phyloP scores from a whole-genome alignment of 2,888 invertebrate species.

The Platycheirus albimanus region DNA sequence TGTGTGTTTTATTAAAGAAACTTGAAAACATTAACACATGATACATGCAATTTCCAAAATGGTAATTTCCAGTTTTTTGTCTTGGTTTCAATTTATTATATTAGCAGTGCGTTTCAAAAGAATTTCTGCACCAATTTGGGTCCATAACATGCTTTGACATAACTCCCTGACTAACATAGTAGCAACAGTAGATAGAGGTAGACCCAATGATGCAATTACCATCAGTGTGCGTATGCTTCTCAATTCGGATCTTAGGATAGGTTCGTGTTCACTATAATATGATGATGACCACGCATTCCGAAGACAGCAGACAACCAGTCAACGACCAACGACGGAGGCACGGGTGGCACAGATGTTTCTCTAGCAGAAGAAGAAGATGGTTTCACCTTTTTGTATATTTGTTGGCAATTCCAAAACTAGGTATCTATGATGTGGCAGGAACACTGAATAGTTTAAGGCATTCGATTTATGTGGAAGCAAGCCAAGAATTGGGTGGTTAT shows the following conservation, averaged over 20 bases:
- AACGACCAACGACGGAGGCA: too few species aligned
- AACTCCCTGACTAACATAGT: slow-evolving; percentile 63
- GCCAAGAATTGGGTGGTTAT: slow-evolving; percentile 21
- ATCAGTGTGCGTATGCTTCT: slow-evolving; percentile 22
- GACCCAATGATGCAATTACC: slow-evolving; percentile 49
- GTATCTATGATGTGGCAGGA: slow-evolving; percentile 17
- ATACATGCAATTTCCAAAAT: slow-evolving; percentile 50
- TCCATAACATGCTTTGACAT: slow-evolving; percentile 60
- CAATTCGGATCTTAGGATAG: slow-evolving; percentile 38
- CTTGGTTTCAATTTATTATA: slow-evolving; percentile 22
- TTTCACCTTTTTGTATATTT: slow-evolving; percentile 44
- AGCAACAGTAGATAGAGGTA: slow-evolving; percentile 11
- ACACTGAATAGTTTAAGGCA: slow-evolving; percentile 16
- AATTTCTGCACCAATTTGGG: slow-evolving; percentile 67
- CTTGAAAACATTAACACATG: slow-evolving; percentile 19
- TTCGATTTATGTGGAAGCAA: slow-evolving; percentile 32
- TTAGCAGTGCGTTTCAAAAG: slow-evolving; percentile 58
- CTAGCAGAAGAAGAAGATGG: slow-evolving; percentile 51
- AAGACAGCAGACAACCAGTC: slow-evolving; percentile 7
- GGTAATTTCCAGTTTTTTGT: slow-evolving; percentile 49
- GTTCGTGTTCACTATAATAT: slow-evolving; percentile 27
- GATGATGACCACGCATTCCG: slow-evolving; percentile 16
- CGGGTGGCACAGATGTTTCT: slow-evolving; percentile 17
- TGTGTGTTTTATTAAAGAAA: slow-evolving; percentile 43
- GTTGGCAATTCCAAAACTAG: slow-evolving; percentile 15